phyloP scores from a whole-genome alignment of 2,113 vertebrate species.

The Phycodurus eques region DNA sequence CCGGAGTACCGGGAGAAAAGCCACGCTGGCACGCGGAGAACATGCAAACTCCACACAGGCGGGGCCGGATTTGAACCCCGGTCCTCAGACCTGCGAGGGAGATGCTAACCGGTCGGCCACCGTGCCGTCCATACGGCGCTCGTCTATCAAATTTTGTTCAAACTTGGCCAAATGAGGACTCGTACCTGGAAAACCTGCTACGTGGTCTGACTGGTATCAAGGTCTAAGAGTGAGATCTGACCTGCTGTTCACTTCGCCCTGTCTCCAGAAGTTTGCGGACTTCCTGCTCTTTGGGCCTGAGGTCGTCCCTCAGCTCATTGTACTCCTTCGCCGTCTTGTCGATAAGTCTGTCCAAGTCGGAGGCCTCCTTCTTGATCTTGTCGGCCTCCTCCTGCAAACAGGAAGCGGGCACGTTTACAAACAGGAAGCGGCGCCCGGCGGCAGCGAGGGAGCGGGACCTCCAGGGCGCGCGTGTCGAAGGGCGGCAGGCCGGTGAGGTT shows the following conservation, averaged over 20 bases:
- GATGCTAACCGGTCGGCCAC: too few species aligned
- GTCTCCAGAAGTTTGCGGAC: constrained; percentile 93
- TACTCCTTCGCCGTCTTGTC: constrained; percentile 90
- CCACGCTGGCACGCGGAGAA: too few species aligned
- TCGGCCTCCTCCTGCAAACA: constrained; percentile 81
- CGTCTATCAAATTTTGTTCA: too few species aligned
- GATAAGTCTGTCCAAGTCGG: constrained; percentile 86
- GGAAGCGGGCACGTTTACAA: not conserved
- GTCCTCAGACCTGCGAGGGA: too few species aligned
- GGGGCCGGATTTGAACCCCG: too few species aligned
- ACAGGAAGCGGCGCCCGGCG: not conserved
- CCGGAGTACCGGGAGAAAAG: too few species aligned
- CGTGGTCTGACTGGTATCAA: too few species aligned
- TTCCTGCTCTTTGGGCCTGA: constrained; percentile 86
- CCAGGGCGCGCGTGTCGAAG: constrained; percentile 79
- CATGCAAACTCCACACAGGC: too few species aligned
- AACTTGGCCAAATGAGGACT: too few species aligned
- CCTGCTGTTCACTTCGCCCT: constrained; percentile 94
- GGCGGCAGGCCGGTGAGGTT: constrained; percentile 84
- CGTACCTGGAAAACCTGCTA: too few species aligned
- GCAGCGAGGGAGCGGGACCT: constrained; percentile 67
- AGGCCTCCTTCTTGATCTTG: constrained; percentile 91
- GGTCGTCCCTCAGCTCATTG: constrained; percentile 87
- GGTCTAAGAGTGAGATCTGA: constrained; percentile 31
- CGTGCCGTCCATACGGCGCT: too few species aligned